Percentiles rank a stretch among this genome's conserved stretches.
Evolutionary conservation across 2,888 invertebrate species (phyloP).

Genomic region (Tanypteryx hageni): DNA sequence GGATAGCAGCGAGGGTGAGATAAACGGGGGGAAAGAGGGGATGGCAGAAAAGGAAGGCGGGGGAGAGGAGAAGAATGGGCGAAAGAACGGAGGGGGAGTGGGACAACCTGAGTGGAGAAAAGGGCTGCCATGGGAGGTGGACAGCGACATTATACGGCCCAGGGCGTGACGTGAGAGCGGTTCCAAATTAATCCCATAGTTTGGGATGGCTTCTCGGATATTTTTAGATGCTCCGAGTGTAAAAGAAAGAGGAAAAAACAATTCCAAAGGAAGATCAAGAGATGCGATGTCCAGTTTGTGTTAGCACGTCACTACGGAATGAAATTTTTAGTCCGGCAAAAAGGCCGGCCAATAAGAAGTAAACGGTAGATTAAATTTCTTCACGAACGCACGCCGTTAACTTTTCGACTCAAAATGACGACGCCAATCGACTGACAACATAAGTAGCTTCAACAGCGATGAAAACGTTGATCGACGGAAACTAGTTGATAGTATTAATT

Average conservation of each 20-base stretch:
- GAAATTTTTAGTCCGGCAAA: too few species aligned
- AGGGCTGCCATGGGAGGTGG: background rate
- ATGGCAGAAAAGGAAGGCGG: background rate
- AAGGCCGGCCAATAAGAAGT: too few species aligned
- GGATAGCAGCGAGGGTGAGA: background rate
- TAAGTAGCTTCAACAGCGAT: too few species aligned
- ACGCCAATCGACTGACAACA: too few species aligned
- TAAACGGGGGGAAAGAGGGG: background rate
- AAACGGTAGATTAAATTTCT: too few species aligned
- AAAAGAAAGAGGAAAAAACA: background rate
- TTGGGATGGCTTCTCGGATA: background rate
- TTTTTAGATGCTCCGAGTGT: background rate
- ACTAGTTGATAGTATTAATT: too few species aligned
- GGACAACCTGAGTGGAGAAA: background rate
- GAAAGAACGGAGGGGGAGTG: background rate
- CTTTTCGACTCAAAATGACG: too few species aligned
- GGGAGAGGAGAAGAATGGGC: background rate
- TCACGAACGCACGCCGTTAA: too few species aligned
- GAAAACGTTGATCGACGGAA: too few species aligned
- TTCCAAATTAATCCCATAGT: slow-evolving; percentile 16
- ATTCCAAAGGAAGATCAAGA: background rate
- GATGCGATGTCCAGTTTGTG: background rate
- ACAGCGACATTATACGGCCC: slow-evolving; percentile 2
- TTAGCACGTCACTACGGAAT: background rate
- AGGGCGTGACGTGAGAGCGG: slow-evolving; percentile 20